Evolutionary conservation across 2,113 vertebrate genomes (phyloP), one percentile per base, ranked within the genome.

Genomic region (Pygoscelis adeliae): DNA sequence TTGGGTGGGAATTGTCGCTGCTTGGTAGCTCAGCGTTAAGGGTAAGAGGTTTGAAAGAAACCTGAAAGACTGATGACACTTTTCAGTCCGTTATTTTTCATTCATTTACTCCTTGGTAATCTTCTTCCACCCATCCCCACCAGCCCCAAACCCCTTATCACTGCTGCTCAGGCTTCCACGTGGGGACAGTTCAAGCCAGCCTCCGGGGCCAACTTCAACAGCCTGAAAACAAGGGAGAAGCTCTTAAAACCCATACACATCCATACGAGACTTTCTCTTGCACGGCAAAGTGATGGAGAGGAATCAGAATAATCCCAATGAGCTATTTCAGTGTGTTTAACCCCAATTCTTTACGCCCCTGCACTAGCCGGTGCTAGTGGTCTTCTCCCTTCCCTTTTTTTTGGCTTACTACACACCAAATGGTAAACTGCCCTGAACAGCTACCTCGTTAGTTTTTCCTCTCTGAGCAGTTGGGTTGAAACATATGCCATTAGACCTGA

Each of bases 401-500:
- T 34, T 9, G 89, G 40, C 25, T 87, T 71, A 6, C 61, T 55
- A 15, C 25, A 38, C 69, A 56, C 79, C 55, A 82, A 93, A 74
- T 79, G 73, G 38, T 79, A 82, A 92, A 73, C 66, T 66, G 67
- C 19, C 56, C 83, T 0, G 0, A 65, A 52, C 20, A 89, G 47
- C 77, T 87, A 79, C 46, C 47, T 86, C 0, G 47, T 90, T 90
- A 82, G 89, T 76, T 72, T 87, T 78, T 76, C 84, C 34, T 89
- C 86, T 90, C 56, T 42, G 62, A 89, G 87, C 13, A 80, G 56
- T 89, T 80, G 77, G 78, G 93, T 26, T 71, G 77, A 74, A 87
- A 61, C 96, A 85, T 93, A 97, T 94, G 90, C 95, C 91, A 36
- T 85, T 52, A 79, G 56, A 83, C 91, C 95, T 29, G 72, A 16